Percentiles rank a stretch among this genome's conserved stretches.
phyloP scores from a whole-genome alignment of 2,113 vertebrate species.

The Eidolon helvum region DNA sequence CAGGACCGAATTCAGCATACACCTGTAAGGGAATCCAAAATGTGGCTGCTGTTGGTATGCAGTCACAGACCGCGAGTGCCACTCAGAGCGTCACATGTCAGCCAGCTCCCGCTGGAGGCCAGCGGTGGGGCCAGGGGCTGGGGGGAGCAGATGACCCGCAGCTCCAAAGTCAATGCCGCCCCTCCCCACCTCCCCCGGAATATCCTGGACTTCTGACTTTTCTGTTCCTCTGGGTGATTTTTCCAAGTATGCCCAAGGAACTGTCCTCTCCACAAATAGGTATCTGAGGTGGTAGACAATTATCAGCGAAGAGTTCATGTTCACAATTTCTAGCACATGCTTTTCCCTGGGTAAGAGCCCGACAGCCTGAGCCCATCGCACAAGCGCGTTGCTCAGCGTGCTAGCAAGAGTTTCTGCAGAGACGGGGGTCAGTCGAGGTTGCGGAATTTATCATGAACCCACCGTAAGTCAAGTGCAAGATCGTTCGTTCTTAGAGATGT shows the following conservation, averaged over 20 bases:
- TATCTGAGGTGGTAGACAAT: background rate
- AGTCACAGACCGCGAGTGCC: accelerated
- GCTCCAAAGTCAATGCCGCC: accelerated
- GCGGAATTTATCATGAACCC: accelerated
- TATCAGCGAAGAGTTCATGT: background rate
- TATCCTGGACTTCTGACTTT: background rate
- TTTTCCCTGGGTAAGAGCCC: background rate
- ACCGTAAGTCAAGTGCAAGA: accelerated
- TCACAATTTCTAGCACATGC: background rate
- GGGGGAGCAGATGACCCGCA: accelerated
- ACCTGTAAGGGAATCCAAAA: background rate
- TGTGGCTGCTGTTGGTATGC: background rate
- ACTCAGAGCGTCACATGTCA: accelerated
- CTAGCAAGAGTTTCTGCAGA: background rate
- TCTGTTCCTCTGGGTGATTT: background rate
- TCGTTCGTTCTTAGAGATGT: background rate
- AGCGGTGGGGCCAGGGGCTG: background rate
- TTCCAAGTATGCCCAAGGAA: background rate
- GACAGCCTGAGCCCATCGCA: background rate
- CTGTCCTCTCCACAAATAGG: background rate
- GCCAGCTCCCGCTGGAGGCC: background rate
- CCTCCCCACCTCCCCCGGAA: accelerated
- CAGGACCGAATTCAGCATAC: background rate
- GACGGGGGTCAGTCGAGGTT: background rate
- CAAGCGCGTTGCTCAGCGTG: accelerated